Evolutionary conservation across 2,113 vertebrate species (phyloP).

Genomic region (Steatornis caripensis): DNA sequence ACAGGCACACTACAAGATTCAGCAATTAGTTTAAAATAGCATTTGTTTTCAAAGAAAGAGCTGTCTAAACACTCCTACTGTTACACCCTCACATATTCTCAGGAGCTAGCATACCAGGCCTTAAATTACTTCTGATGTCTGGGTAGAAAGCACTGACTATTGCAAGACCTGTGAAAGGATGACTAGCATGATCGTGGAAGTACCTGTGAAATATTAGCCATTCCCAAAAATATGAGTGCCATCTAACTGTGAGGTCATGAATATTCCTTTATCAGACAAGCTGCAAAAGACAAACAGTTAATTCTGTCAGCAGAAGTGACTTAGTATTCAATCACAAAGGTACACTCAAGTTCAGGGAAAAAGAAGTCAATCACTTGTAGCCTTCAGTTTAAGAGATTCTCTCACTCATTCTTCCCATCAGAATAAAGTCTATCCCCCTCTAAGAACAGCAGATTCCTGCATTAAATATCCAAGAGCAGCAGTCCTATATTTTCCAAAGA

Average conservation of each 20-base stretch:
- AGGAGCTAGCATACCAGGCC: background rate
- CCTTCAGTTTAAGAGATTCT: background rate
- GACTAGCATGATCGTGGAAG: background rate
- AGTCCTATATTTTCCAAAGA: background rate
- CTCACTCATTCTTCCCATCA: background rate
- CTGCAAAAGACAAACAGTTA: background rate
- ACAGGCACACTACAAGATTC: background rate
- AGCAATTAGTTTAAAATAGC: background rate
- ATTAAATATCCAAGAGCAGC: background rate
- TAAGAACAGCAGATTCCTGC: background rate
- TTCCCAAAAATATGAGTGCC: background rate
- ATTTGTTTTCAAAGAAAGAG: background rate
- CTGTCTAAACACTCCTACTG: background rate
- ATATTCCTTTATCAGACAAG: background rate
- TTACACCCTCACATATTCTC: background rate
- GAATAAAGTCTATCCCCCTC: background rate
- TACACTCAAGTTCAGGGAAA: background rate
- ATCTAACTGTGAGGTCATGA: background rate
- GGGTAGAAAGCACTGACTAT: background rate
- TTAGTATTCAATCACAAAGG: background rate
- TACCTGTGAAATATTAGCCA: background rate
- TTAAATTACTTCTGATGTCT: background rate
- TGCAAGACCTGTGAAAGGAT: background rate
- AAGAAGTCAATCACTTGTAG: background rate
- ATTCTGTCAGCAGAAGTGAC: background rate